Evolutionary conservation across 2,113 vertebrate species (phyloP).

Genomic region (Chaenogobius annularis): DNA sequence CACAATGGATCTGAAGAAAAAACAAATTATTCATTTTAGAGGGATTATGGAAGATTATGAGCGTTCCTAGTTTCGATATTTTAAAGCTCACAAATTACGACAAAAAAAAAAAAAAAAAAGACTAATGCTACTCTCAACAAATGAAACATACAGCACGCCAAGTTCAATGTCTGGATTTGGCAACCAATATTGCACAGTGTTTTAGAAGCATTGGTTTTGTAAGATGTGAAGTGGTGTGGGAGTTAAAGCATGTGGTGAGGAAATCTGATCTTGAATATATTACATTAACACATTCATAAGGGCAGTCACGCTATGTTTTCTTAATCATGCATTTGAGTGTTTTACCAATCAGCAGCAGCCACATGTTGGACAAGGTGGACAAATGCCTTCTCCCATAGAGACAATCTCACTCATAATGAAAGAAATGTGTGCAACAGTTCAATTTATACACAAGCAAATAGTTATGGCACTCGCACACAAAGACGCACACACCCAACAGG

Average conservation of each 20-base stretch:
- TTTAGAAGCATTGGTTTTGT: neutral
- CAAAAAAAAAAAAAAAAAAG: neutral
- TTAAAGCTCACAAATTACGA: neutral
- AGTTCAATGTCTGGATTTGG: neutral
- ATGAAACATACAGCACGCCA: neutral
- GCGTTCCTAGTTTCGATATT: neutral
- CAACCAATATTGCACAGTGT: neutral
- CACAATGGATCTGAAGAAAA: neutral
- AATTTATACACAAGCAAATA: conserved; percentile 1
- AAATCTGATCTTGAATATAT: conserved; percentile 7
- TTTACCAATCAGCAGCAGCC: neutral
- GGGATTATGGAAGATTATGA: neutral
- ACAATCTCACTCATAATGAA: neutral
- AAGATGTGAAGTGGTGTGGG: neutral
- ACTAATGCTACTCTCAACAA: neutral
- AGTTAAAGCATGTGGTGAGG: neutral
- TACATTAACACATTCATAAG: neutral
- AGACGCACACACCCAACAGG: conserved; percentile 34
- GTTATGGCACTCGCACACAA: conserved; percentile 9
- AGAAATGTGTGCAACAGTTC: conserved; percentile 3
- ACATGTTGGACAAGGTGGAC: neutral
- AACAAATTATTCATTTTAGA: neutral
- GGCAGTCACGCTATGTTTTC: neutral
- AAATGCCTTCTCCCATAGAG: neutral
- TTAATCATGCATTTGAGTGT: conserved; percentile 3